Percentiles rank a stretch among this genome's conserved stretches.
phyloP scores from a whole-genome alignment of 2,888 invertebrate genomes.

The Eupithecia subumbrata region DNA sequence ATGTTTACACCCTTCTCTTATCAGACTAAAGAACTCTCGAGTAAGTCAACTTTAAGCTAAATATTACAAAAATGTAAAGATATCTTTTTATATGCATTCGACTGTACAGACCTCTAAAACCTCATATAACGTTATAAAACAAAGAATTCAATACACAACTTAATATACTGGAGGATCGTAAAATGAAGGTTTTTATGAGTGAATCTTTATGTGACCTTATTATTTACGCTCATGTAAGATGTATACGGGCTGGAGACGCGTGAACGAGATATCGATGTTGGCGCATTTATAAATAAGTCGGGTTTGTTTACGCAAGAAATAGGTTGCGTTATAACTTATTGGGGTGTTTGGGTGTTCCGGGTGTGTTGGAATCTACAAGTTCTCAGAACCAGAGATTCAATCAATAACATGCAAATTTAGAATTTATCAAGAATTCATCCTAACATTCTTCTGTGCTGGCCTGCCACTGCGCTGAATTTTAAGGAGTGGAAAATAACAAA shows the following conservation, averaged over 20 bases:
- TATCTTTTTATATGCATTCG: not conserved
- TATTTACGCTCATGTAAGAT: constrained; percentile 43
- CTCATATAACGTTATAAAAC: constrained; percentile 33
- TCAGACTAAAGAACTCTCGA: too few relatives aligned
- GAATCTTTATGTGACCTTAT: constrained; percentile 48
- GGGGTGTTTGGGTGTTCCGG: not conserved
- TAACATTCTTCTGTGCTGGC: not conserved
- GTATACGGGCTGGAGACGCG: constrained; percentile 35
- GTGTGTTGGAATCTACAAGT: not conserved
- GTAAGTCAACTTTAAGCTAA: too few relatives aligned
- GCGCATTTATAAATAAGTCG: constrained; percentile 6
- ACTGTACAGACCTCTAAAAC: not conserved
- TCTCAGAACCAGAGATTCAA: not conserved
- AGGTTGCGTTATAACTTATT: not conserved
- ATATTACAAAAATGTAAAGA: not conserved
- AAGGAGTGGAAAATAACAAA: not conserved
- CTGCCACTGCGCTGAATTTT: not conserved
- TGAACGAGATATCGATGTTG: constrained; percentile 21
- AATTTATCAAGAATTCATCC: not conserved
- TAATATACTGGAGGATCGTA: constrained; percentile 46
- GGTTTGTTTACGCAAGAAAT: not conserved
- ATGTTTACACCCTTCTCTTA: too few relatives aligned
- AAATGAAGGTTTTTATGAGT: constrained; percentile 50
- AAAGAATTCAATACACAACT: constrained; percentile 42
- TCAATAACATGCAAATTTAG: not conserved